These are phyloP conservation scores for Rhagonycha fulva DNA, from an alignment of 2,888 invertebrate genomes.

Conservation along the genomic window DNA sequence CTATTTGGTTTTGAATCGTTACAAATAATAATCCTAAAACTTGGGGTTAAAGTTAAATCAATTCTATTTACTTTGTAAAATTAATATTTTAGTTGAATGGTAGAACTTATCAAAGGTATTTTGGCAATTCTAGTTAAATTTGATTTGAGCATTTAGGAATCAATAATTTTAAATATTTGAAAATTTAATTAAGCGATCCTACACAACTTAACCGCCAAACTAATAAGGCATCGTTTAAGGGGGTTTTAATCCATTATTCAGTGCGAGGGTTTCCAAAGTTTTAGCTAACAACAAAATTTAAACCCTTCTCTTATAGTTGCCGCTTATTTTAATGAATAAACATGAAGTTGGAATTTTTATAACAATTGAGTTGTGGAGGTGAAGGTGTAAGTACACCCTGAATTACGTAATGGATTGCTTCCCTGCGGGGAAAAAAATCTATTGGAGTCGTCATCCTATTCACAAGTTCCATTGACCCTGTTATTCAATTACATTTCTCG, in stretches of 20 bases:
- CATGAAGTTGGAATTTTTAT: not conserved
- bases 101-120: not conserved
- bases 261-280: not conserved
- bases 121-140: not conserved
- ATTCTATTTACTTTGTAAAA: not conserved
- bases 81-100: not conserved
- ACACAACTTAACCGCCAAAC: not conserved
- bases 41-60: not conserved
- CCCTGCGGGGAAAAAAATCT: not conserved
- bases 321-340: not conserved
- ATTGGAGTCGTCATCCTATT: not conserved
- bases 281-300: not conserved
- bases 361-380: not conserved
- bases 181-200: not conserved
- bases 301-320: not conserved
- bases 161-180: not conserved
- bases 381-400: not conserved
- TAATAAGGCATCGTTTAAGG: not conserved
- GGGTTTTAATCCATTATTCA: not conserved
- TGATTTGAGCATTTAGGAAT: not conserved
- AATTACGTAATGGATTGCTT: not conserved
- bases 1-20: not conserved
- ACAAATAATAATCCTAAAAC: not conserved
- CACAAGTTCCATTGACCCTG: slow-evolving; percentile 2
- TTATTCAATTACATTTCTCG: slow-evolving; percentile 4